Evolutionary conservation across 2,888 invertebrate species (phyloP), one percentile per base, ranked within the genome.

Genomic region (Leucophenga maculata): DNA sequence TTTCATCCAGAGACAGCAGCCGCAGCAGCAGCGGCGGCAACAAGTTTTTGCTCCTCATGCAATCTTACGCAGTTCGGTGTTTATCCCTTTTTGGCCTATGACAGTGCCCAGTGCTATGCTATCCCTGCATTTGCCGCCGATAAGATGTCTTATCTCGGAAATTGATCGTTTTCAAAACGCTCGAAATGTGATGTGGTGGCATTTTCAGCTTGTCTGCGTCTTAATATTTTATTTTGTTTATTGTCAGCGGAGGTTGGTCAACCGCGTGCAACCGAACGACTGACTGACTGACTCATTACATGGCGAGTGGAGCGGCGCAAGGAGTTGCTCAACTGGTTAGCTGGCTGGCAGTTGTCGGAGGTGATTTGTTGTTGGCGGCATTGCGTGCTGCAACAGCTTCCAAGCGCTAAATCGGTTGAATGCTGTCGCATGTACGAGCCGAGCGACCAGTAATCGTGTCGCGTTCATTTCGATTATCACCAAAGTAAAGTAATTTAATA

Each of bases 101-200:
- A 62, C 68, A 65, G 54, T 46, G 67, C 69, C 65, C 68, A 65
- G 54, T 46, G 67, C 69, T 39, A 39, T 11, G 62, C 13, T 52
- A 57, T 31, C 8, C n/a, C 31, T 13, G 6, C 44, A 11, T 39
- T 39, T 39, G 39, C 39, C 39, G 39, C 14, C 60, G 62, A 64
- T 64, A 64, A 64, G 48, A 60, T 65, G 68, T 69, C 83, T 86
- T 86, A 86, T 86, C 86, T 83, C 68, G 59, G 76, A 80, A 81
- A 82, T 85, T 80, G 85, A 86, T 86, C 86, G 86, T 86, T 86
- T 86, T 84, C 77, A 79, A 86, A 86, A 84, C 78, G 86, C 80
- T 80, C 80, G 74, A 78, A 81, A 83, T 80, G 80, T 86, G 83
- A 83, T 85, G 85, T 86, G 85, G 86, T 86, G 86, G 86, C 86